Conservation (phyloP, 2,888 invertebrate genomes). For the Mayetiola destructor region DNA sequence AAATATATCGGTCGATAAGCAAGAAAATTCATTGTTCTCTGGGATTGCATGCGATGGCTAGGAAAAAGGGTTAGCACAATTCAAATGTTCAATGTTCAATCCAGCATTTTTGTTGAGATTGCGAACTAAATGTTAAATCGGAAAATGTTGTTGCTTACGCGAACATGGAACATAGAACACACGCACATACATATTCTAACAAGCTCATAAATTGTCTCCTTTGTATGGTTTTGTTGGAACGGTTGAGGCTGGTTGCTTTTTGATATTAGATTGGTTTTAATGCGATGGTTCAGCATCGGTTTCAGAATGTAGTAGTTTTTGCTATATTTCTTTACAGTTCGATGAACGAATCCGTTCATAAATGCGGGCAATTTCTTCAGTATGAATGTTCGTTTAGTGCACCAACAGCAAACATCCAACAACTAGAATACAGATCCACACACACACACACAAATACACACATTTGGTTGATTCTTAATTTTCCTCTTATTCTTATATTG, state of each 20-base stretch:
- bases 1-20: background rate
- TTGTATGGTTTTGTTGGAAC: background rate
- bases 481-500: background rate
- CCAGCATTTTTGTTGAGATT: too few relatives aligned
- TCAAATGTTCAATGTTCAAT: background rate
- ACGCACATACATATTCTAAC: too few relatives aligned
- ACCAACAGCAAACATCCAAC: too few relatives aligned
- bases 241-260: background rate
- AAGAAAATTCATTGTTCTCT: slow-evolving; percentile 13
- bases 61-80: slow-evolving; percentile 11
- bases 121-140: too few relatives aligned
- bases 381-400: too few relatives aligned
- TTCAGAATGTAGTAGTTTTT: too few relatives aligned
- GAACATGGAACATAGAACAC: too few relatives aligned
- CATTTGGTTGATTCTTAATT: too few relatives aligned
- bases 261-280: too few relatives aligned
- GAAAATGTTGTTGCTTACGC: slow-evolving; percentile 8
- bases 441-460: too few relatives aligned
- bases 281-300: too few relatives aligned
- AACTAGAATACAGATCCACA: too few relatives aligned
- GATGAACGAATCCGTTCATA: slow-evolving; percentile 1
- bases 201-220: slow-evolving; percentile 12
- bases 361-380: background rate
- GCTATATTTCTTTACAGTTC: slow-evolving; percentile 10
- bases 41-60: background rate